Base-by-base conservation (phyloP, 2,888 invertebrate genomes). In the Ligdia adustata region DNA sequence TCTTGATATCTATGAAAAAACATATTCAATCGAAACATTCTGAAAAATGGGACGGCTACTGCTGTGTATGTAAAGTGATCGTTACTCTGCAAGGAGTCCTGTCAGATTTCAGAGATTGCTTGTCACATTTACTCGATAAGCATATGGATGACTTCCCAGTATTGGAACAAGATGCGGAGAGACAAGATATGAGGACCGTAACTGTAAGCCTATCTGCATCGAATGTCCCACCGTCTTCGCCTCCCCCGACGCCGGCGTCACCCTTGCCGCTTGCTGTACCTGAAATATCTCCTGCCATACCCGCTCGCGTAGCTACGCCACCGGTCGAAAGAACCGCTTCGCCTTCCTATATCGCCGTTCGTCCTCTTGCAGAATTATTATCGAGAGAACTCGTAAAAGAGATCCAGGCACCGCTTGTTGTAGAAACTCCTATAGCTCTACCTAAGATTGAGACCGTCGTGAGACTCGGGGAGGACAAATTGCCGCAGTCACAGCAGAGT, bases 41-140 rank as follows among this genome's bases (percentile, higher is more conserved):
- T 2, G 84, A 91, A 15, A 69, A 66, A 12, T 93, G 93, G 93
- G 89, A 90, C 50, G 93, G 93, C 0, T 90, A 82, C 59, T 93
- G 93, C 62, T 74, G 63, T 35, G 57, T 86, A 6, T 93, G 93
- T 55, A 82, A 88, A 62, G 79, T 87, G 1, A 85, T 88, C 11
- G 83, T 87, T 1, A 84, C 79, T 11, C 64, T 81, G 4, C 84
- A 83, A 72, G 88, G 87, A 9, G 57, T 59, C 9, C 73, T 83
- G 26, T 51, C 47, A 24, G 52, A 44, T 43, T 85, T 84, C 38
- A 83, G 69, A 60, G 85, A 87, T 39, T 89, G 88, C 50, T 63
- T 90, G 9, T 71, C 79, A 44, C 91, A 91, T 69, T 77, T 82
- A 44, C 65, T 90, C 9, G 83, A 85, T 43, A 82, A 74, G 29